These are phyloP conservation scores for Theocolax elegans DNA, from an alignment of 1,140 invertebrate genomes.

Conservation along the genomic window DNA sequence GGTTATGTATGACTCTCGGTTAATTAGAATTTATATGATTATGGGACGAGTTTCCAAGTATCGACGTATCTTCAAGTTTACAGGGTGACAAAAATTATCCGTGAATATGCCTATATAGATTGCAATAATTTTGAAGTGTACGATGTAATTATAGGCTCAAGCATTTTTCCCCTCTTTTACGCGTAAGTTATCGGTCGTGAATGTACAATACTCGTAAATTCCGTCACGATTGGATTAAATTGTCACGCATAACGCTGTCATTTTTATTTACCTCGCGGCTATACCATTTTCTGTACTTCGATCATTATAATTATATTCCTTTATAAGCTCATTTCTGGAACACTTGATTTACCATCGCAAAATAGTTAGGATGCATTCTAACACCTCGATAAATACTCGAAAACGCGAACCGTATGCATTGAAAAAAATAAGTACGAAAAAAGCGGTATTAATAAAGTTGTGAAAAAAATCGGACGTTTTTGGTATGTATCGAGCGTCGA, in stretches of 20 bases:
- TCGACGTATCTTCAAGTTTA: not conserved
- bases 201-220: conserved; percentile 32
- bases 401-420: no score
- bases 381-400: not conserved
- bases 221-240: conserved; percentile 8
- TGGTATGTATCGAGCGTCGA: no score
- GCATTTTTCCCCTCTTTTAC: not conserved
- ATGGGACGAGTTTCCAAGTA: not conserved
- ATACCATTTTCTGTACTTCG: no score
- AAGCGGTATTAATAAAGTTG: not conserved
- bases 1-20: not conserved
- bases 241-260: conserved; percentile 28
- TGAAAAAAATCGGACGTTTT: not conserved
- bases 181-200: conserved; percentile 22
- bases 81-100: not conserved
- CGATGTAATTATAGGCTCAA: conserved; percentile 16
- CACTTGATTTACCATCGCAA: no score
- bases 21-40: conserved; percentile 37
- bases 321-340: not conserved
- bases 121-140: conserved; percentile 18
- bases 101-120: conserved; percentile 19
- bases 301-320: no score
- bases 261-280: conserved; percentile 28
- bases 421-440: no score
- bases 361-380: no score